Percentiles rank a stretch among this genome's conserved stretches.
Evolutionary conservation across 2,797 vertebrate genomes (phyloP).

Genomic region (Cynopterus sphinx): DNA sequence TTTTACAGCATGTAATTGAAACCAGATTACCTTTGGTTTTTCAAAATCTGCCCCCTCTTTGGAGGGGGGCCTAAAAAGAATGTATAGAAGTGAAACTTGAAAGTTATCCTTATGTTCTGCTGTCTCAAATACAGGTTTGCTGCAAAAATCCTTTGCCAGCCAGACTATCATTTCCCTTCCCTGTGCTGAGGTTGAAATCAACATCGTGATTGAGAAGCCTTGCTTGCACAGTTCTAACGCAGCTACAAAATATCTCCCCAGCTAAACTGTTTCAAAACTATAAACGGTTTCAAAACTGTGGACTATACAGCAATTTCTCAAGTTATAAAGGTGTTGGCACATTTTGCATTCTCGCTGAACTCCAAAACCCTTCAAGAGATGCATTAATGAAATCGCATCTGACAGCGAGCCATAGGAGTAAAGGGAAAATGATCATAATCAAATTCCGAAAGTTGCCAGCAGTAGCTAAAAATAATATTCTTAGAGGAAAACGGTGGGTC

Average conservation of each 20-base stretch:
- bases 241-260: neutral
- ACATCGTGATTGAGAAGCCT: neutral
- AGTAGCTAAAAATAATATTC: constrained; percentile 1
- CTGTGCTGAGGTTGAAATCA: neutral
- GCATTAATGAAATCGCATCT: neutral
- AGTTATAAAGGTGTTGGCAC: neutral
- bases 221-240: neutral
- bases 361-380: neutral
- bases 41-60: neutral
- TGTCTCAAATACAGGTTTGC: constrained; percentile 23
- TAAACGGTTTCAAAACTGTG: neutral
- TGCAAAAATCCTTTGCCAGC: constrained; percentile 40
- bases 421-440: neutral
- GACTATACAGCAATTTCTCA: neutral
- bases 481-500: neutral
- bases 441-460: neutral
- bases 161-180: neutral
- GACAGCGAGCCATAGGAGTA: neutral
- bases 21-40: constrained; percentile 76
- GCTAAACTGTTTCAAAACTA: constrained; percentile 30
- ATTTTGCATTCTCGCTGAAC: neutral
- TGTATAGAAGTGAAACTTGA: constrained; percentile 58
- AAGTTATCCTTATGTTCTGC: constrained; percentile 44
- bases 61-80: constrained; percentile 43
- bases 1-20: constrained; percentile 82